Evolutionary conservation across 2,797 vertebrate genomes (phyloP).

Genomic region (Odontamblyopus lacepedii): DNA sequence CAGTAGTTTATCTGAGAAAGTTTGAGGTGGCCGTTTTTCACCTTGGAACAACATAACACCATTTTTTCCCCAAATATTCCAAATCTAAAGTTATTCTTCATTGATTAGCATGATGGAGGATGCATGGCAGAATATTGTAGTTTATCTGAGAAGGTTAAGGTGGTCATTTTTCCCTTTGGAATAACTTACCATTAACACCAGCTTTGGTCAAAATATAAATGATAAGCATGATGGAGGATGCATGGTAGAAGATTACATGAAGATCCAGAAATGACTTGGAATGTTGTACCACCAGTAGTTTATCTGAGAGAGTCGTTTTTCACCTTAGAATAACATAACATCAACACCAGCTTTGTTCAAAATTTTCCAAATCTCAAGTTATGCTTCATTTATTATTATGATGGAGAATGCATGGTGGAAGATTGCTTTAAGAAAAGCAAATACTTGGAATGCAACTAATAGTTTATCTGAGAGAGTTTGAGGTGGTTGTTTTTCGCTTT

Average conservation of each 20-base stretch:
- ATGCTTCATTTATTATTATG: no score
- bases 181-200: not conserved
- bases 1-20: conserved; percentile 4
- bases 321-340: not conserved
- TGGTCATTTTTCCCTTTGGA: conserved; percentile 8
- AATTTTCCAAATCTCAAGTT: not conserved
- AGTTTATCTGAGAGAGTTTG: conserved; percentile 1
- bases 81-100: no score
- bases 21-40: conserved; percentile 10
- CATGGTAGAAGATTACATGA: conserved; percentile 4
- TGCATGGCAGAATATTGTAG: no score
- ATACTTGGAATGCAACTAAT: conserved; percentile 25
- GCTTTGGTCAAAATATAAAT: conserved; percentile 11
- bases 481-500: conserved; percentile 8
- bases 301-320: conserved; percentile 15
- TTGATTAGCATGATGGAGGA: no score
- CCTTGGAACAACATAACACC: conserved; percentile 11
- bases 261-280: conserved; percentile 22
- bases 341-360: conserved; percentile 12
- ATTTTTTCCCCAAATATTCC: conserved; percentile 16
- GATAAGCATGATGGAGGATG: no score
- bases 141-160: conserved; percentile 2
- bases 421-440: not conserved
- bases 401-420: conserved; percentile 5
- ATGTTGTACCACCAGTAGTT: conserved; percentile 13